Conservation (phyloP, 2,113 vertebrate species). For the Podarcis muralis region DNA sequence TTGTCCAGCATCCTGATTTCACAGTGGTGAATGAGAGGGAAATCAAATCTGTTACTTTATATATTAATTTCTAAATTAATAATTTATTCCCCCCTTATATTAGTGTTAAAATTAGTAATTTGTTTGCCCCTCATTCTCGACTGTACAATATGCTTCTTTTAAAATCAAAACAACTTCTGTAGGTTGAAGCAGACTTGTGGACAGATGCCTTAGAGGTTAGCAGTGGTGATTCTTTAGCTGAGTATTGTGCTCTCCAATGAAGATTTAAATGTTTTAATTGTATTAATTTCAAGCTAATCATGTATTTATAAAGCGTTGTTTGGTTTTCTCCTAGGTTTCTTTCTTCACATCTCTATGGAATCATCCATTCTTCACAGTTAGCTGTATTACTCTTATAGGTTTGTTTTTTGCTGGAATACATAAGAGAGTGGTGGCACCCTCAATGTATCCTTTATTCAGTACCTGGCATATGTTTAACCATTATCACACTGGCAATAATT, state of each 20-base stretch:
- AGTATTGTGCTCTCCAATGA: background rate
- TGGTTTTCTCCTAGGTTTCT: conserved; percentile 84
- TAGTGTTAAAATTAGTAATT: too few species aligned
- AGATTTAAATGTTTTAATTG: background rate
- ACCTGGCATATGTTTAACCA: background rate
- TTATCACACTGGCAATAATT: too few species aligned
- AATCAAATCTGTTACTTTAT: too few species aligned
- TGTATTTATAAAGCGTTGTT: background rate
- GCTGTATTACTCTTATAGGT: conserved; percentile 96
- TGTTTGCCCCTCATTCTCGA: background rate
- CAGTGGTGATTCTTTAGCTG: too few species aligned
- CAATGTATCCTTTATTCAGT: conserved; percentile 94
- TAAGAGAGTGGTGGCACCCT: conserved; percentile 97
- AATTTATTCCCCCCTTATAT: too few species aligned
- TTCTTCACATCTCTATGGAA: conserved; percentile 99
- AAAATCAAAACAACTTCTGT: background rate
- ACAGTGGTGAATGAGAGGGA: too few species aligned
- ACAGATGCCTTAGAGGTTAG: background rate
- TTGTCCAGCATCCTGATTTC: too few species aligned
- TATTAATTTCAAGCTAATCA: background rate
- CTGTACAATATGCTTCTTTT: background rate
- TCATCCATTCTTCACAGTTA: conserved; percentile 98
- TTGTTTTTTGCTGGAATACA: conserved; percentile 99
- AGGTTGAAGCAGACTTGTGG: background rate
- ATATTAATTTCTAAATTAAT: too few species aligned